These are phyloP conservation scores for Calameuta filiformis DNA, from an alignment of 2,888 invertebrate genomes.

Conservation along the genomic window DNA sequence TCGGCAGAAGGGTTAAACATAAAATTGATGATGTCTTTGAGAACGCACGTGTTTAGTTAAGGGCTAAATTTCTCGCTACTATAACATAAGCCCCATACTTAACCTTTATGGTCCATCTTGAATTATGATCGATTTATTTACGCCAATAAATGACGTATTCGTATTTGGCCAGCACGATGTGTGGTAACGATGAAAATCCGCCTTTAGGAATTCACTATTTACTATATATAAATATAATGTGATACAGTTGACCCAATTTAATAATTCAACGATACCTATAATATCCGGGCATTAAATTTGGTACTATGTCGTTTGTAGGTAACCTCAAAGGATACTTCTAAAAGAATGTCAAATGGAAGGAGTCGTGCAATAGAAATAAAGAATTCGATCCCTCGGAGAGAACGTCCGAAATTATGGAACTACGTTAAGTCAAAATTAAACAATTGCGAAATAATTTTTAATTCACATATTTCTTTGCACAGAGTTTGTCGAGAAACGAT, in stretches of 20 bases:
- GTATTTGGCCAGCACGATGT: neutral
- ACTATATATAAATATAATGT: neutral
- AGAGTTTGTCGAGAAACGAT: slow-evolving; percentile 80
- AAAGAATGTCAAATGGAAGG: neutral
- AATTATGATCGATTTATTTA: neutral
- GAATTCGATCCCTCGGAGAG: neutral
- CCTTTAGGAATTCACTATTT: neutral
- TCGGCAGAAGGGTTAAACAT: no score
- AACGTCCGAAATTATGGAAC: neutral
- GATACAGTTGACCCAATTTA: neutral
- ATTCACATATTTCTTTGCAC: slow-evolving; percentile 34
- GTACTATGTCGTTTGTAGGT: neutral
- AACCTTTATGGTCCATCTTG: neutral
- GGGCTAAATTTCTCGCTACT: neutral
- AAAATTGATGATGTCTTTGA: no score
- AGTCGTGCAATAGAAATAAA: neutral
- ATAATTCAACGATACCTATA: neutral
- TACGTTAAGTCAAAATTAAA: neutral
- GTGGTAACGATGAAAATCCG: neutral
- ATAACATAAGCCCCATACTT: neutral
- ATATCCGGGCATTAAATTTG: neutral
- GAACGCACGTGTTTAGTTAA: no score
- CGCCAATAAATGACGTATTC: neutral
- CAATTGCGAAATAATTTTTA: neutral
- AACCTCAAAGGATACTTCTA: neutral